phyloP scores from a whole-genome alignment of 2,113 vertebrate genomes.

The Parus major region DNA sequence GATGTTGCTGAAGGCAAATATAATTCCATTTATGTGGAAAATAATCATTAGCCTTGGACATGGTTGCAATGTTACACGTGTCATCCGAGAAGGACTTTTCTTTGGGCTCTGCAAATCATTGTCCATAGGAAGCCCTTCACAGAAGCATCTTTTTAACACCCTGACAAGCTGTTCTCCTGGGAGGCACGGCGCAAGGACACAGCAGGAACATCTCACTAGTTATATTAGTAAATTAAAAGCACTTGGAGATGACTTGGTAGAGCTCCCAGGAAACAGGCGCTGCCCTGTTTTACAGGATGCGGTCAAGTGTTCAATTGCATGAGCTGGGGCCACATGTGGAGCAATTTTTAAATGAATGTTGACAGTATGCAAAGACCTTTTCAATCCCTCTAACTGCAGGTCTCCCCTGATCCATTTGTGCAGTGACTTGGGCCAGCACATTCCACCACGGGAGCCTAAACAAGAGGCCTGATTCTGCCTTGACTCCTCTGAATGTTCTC shows the following conservation, averaged over 20 bases:
- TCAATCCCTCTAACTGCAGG: not conserved
- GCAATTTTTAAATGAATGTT: not conserved
- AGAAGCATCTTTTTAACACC: slow-evolving; percentile 33
- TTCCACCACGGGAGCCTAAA: not conserved
- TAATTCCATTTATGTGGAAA: slow-evolving; percentile 21
- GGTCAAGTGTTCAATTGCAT: not conserved
- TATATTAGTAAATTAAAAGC: slow-evolving; percentile 43
- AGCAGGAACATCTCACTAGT: slow-evolving; percentile 31
- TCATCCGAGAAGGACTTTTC: slow-evolving; percentile 14
- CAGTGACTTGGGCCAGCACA: not conserved
- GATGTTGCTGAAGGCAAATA: not conserved
- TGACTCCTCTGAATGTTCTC: not conserved
- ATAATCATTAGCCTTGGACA: not conserved
- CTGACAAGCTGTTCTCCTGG: not conserved
- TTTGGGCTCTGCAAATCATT: not conserved
- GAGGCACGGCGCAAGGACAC: not conserved
- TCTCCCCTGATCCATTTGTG: not conserved
- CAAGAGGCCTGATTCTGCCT: not conserved
- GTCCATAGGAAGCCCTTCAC: slow-evolving; percentile 25
- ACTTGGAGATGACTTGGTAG: slow-evolving; percentile 25
- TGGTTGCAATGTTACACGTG: not conserved
- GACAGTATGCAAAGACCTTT: slow-evolving; percentile 21
- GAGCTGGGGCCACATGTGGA: not conserved
- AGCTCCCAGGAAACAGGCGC: not conserved
- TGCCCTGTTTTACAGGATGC: slow-evolving; percentile 23